phyloP scores from a whole-genome alignment of 2,797 vertebrate species.

The Syngnathus acus region DNA sequence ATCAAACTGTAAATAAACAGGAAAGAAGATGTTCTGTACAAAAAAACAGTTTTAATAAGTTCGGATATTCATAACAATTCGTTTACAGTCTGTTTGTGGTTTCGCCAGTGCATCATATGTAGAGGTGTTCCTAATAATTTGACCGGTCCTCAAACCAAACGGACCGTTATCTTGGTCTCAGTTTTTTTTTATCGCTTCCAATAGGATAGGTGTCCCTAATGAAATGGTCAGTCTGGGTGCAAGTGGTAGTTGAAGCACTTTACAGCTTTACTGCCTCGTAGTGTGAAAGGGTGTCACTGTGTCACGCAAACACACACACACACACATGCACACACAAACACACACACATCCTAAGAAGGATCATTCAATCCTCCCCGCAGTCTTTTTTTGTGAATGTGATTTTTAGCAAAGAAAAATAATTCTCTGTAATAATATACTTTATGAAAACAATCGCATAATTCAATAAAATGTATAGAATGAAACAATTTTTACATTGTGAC shows the following conservation, averaged over 20 bases:
- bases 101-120: neutral
- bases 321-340: slow-evolving; percentile 34
- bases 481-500: neutral
- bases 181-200: neutral
- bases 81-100: neutral
- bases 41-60: too few relatives aligned
- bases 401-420: too few relatives aligned
- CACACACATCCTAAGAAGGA: slow-evolving; percentile 59
- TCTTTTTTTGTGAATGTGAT: slow-evolving; percentile 10
- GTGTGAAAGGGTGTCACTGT: too few relatives aligned
- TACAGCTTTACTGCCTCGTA: slow-evolving; percentile 19
- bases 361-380: slow-evolving; percentile 61
- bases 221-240: neutral
- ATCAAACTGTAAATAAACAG: too few relatives aligned
- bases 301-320: slow-evolving; percentile 11
- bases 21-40: too few relatives aligned
- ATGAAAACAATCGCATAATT: neutral
- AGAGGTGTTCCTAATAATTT: neutral
- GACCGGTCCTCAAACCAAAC: neutral
- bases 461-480: neutral
- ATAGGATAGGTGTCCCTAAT: neutral
- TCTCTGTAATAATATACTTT: too few relatives aligned
- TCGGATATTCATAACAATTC: too few relatives aligned
- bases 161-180: neutral
- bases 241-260: slow-evolving; percentile 7